Conservation (phyloP, 2,113 vertebrate genomes). For the Castor canadensis region DNA sequence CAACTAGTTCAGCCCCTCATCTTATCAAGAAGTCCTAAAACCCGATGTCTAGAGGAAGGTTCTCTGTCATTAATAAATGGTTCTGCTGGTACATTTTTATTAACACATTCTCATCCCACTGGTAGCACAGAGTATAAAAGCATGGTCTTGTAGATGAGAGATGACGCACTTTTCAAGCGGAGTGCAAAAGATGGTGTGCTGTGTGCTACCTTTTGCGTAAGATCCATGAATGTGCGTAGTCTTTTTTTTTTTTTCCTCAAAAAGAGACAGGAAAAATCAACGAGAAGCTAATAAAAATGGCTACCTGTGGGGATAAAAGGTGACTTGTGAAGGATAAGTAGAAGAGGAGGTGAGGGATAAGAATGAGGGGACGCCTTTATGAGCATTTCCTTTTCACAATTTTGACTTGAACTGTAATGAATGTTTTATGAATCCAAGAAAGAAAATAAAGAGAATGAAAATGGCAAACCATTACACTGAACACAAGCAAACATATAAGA, state of each 20-base stretch:
- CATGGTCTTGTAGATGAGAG: background rate
- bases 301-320: background rate
- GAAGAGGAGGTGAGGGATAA: background rate
- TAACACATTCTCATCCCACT: background rate
- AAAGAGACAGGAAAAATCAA: background rate
- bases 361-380: no score
- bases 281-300: background rate
- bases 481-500: background rate
- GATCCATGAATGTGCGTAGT: background rate
- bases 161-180: background rate
- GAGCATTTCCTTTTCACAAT: background rate
- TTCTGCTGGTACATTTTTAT: background rate
- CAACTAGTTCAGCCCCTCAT: background rate
- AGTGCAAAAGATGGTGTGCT: background rate
- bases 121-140: background rate
- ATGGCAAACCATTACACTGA: background rate
- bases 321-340: background rate
- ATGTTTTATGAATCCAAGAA: background rate
- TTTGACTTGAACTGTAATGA: background rate
- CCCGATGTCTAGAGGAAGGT: background rate
- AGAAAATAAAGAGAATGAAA: background rate
- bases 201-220: background rate
- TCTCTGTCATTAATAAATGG: conserved; percentile 22
- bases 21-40: background rate
- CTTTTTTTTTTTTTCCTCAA: background rate